Evolutionary conservation across 2,888 invertebrate genomes (phyloP).

Genomic region (Himalopsyche anomala): DNA sequence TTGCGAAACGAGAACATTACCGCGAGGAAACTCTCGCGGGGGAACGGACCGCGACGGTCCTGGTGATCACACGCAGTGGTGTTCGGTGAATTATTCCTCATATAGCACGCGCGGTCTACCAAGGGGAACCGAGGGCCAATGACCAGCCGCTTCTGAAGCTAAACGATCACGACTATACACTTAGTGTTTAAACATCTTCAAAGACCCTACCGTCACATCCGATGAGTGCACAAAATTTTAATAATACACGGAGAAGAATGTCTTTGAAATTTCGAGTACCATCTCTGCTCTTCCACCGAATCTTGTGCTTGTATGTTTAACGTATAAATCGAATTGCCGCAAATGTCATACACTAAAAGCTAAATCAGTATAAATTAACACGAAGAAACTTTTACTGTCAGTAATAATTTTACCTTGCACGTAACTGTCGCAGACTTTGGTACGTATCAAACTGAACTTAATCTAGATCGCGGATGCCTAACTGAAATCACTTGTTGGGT

Average conservation of each 20-base stretch:
- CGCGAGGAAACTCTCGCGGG: neutral
- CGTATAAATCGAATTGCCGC: too few relatives aligned
- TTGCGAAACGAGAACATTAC: conserved; percentile 19
- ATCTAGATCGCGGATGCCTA: too few relatives aligned
- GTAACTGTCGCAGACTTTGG: too few relatives aligned
- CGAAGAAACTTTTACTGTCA: too few relatives aligned
- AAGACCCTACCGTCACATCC: neutral
- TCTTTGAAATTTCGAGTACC: neutral
- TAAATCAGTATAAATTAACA: too few relatives aligned
- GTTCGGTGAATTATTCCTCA: conserved; percentile 45
- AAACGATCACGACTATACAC: neutral
- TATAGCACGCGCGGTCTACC: conserved; percentile 64
- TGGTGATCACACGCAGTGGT: conserved; percentile 4
- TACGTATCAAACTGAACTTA: too few relatives aligned
- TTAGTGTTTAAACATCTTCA: neutral
- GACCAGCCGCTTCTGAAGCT: neutral
- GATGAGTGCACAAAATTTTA: neutral
- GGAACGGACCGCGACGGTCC: neutral
- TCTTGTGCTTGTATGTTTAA: too few relatives aligned
- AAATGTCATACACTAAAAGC: too few relatives aligned
- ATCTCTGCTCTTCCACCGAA: too few relatives aligned
- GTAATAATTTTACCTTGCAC: too few relatives aligned
- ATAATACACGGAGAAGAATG: neutral
- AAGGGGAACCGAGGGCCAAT: conserved; percentile 59
- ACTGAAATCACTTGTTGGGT: too few relatives aligned